These are phyloP conservation scores for Wasmannia auropunctata DNA, from an alignment of 1,140 invertebrate genomes.

Conservation along the genomic window DNA sequence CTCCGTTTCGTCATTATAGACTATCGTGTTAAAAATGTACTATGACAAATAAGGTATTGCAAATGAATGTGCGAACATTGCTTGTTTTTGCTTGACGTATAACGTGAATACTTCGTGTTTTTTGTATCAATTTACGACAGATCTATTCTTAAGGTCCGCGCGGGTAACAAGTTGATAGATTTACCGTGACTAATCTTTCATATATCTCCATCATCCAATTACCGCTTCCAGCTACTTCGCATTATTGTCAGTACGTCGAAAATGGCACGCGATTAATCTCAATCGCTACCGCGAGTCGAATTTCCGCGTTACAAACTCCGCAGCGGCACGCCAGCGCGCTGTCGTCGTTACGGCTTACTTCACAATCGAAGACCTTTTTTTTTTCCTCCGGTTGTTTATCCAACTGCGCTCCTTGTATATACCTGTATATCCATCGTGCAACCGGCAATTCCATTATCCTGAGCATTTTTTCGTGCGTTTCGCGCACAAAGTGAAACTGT, in stretches of 20 bases:
- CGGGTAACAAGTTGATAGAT: constrained; percentile 27
- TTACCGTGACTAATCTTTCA: constrained; percentile 22
- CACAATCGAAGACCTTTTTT: neutral
- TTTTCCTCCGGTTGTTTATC: neutral
- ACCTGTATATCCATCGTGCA: neutral
- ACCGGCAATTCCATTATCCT: constrained; percentile 32
- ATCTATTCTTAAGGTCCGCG: neutral
- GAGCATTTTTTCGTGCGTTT: constrained; percentile 22
- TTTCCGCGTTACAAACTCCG: constrained; percentile 27
- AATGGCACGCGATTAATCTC: constrained; percentile 49
- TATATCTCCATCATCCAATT: constrained; percentile 40
- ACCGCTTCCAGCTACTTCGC: neutral
- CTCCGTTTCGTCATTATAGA: neutral
- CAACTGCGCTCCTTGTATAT: neutral
- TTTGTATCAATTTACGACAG: neutral
- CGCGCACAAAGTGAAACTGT: constrained; percentile 39
- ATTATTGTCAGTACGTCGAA: constrained; percentile 18
- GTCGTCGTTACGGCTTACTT: constrained; percentile 3
- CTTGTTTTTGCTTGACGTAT: neutral
- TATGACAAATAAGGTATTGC: neutral
- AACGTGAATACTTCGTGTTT: neutral
- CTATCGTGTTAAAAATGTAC: neutral
- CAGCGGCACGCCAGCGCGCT: neutral
- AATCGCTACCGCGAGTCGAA: constrained; percentile 33
- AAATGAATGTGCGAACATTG: constrained; percentile 2